phyloP scores from a whole-genome alignment of 2,113 vertebrate genomes.

The Cavia aperea region DNA sequence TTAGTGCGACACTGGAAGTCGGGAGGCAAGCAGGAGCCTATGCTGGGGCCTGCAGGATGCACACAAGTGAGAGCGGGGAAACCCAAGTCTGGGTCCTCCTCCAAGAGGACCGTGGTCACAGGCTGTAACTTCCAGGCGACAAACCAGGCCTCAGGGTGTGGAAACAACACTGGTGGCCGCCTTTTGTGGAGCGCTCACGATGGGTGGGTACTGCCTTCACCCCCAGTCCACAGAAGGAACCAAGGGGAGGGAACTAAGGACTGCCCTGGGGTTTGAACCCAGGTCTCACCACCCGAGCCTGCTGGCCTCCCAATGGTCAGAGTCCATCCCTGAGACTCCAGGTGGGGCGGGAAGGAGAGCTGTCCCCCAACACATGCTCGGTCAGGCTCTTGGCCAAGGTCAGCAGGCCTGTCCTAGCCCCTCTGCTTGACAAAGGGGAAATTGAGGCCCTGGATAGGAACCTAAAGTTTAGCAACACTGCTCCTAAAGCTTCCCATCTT shows the following conservation, averaged over 20 bases:
- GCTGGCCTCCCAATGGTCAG: background rate
- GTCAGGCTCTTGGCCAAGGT: background rate
- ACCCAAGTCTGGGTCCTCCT: too few species aligned
- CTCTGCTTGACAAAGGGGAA: background rate
- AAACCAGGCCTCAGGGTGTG: background rate
- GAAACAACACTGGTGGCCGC: background rate
- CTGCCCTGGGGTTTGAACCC: background rate
- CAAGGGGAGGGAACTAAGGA: too few species aligned
- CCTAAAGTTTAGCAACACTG: background rate
- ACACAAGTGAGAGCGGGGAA: background rate
- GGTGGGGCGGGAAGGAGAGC: background rate
- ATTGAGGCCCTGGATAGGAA: rapidly evolving
- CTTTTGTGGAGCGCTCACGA: background rate
- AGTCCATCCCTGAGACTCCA: background rate
- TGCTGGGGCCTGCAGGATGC: background rate
- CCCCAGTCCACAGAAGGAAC: background rate
- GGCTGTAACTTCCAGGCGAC: background rate
- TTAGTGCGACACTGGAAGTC: slow-evolving; percentile 72
- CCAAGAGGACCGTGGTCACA: background rate
- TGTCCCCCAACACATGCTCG: background rate
- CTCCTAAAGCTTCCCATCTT: background rate
- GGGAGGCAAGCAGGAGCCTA: slow-evolving; percentile 43
- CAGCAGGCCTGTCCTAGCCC: background rate
- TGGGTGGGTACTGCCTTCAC: background rate
- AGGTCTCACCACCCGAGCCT: background rate